Percentiles rank a stretch among this genome's conserved stretches.
Evolutionary conservation across 2,113 vertebrate species (phyloP).

Genomic region (Cettia cetti): DNA sequence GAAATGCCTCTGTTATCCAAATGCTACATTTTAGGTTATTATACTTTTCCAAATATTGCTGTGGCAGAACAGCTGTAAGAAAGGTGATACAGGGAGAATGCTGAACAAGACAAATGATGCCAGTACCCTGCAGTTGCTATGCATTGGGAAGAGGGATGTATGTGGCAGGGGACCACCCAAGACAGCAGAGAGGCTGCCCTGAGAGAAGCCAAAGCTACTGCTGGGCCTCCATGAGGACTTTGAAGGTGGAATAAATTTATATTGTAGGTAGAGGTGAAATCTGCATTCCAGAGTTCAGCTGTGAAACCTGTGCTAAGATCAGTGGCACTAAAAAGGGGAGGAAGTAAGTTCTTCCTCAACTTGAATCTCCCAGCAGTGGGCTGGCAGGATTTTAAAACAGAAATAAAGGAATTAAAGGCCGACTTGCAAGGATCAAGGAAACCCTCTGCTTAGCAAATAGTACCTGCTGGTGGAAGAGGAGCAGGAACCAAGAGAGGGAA

Average conservation of each 20-base stretch:
- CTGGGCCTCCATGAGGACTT: not conserved
- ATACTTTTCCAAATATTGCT: not conserved
- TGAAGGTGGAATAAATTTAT: not conserved
- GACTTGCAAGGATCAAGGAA: not conserved
- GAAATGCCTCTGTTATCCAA: not conserved
- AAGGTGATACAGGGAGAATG: not conserved
- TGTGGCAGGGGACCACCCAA: not conserved
- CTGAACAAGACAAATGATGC: not conserved
- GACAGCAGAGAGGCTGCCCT: not conserved
- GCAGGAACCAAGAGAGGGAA: not conserved
- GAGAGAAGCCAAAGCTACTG: not conserved
- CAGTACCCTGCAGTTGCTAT: not conserved
- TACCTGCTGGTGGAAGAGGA: not conserved
- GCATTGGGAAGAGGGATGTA: not conserved
- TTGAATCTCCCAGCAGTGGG: not conserved
- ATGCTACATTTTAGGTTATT: not conserved
- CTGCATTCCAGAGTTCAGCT: not conserved
- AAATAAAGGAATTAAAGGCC: slow-evolving; percentile 4
- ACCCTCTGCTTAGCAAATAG: not conserved
- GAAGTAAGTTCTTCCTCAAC: not conserved
- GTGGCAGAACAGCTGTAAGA: not conserved
- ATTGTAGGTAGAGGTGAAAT: not conserved
- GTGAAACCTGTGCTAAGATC: not conserved
- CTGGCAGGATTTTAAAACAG: not conserved
- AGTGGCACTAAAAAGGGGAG: not conserved